Evolutionary conservation across 2,113 vertebrate species (phyloP).

Genomic region (Odocoileus hemionus): DNA sequence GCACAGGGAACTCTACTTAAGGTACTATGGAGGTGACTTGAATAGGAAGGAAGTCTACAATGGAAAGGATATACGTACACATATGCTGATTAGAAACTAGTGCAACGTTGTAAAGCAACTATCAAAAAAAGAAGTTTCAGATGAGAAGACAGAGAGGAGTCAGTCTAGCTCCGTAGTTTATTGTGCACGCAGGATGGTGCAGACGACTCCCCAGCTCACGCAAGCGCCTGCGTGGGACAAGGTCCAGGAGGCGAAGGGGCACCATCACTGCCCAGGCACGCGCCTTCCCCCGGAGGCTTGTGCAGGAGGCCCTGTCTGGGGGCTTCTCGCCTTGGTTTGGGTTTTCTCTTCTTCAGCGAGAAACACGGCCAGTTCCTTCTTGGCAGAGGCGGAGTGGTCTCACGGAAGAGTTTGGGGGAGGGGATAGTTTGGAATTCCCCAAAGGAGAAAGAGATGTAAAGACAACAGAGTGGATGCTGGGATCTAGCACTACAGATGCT

Average conservation of each 20-base stretch:
- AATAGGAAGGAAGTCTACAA: not conserved
- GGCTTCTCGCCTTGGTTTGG: not conserved
- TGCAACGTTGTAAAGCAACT: not conserved
- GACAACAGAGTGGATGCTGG: not conserved
- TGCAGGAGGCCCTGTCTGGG: not conserved
- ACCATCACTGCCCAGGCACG: not conserved
- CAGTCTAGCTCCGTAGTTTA: not conserved
- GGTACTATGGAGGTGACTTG: not conserved
- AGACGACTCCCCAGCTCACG: rapidly evolving
- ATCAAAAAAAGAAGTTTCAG: not conserved
- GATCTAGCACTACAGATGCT: not conserved
- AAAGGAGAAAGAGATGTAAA: not conserved
- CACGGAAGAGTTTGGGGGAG: not conserved
- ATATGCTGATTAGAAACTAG: not conserved
- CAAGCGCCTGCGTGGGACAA: not conserved
- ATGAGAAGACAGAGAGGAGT: not conserved
- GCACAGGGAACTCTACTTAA: not conserved
- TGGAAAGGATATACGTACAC: not conserved
- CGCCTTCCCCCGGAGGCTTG: not conserved
- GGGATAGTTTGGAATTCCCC: not conserved
- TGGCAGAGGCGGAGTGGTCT: not conserved
- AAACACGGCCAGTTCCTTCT: not conserved
- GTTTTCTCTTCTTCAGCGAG: not conserved
- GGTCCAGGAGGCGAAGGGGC: not conserved
- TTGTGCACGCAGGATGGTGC: not conserved